Base-by-base conservation (phyloP, 2,113 vertebrate species). In the Sitta europaea region DNA sequence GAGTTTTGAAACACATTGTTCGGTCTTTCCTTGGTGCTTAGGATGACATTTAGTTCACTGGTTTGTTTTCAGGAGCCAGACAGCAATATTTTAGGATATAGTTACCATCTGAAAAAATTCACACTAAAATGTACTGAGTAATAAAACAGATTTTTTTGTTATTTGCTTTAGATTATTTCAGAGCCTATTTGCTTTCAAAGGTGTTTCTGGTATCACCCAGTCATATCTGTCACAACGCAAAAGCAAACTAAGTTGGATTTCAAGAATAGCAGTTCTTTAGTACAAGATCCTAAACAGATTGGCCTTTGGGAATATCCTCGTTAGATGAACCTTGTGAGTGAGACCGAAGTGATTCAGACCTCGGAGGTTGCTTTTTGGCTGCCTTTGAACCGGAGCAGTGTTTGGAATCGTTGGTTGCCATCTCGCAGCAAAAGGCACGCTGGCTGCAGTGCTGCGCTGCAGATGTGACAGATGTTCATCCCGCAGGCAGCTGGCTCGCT, bases 171-270 rank as follows among this genome's bases (percentile, higher is more conserved):
- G 14, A 14, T 82, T 63, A 40, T 75, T 79, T 76, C 0, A 0
- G 38, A 79, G 36, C 6, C 14, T 38, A 0, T 88, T 86, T 61
- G 16, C 35, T 79, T 89, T 53, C 38, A 10, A 5, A 50, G 12
- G 13, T 55, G 27, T 79, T 80, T 86, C 51, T 85, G 8, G 5
- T 36, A 31, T 58, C 36, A 14, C 13, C 47, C 28, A 3, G 1
- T 51, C 9, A 0, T 29, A 33, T 47, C 61, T 45, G 0, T 72
- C 4, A 2, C 22, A 67, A n/a, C 2, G 4, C 35, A 13, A 16
- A 51, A 53, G 20, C n/a, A 68, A 71, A 51, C 10, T 18, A 20
- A 48, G 31, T 16, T 48, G 50, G 31, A 50, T 47, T n/a, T 58
- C 72, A 51, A 47, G 66, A 31, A 43, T 6, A 76, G 12, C 50